Conservation (phyloP, 2,888 invertebrate genomes). For the Anthrax anthrax region DNA sequence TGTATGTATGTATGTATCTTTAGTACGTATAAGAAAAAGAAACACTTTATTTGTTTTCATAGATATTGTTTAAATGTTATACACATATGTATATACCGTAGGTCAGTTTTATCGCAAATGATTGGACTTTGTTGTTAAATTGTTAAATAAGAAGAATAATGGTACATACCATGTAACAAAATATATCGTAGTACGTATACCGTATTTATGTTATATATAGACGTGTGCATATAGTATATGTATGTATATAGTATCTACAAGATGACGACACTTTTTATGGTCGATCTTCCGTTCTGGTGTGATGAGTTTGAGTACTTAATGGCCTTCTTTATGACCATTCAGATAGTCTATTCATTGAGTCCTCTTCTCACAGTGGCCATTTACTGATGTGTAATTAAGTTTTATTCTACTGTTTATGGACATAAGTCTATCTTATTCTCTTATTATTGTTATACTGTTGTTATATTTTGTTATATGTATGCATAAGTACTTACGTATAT, state of each 20-base stretch:
- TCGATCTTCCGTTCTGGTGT: conserved; percentile 8
- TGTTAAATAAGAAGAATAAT: no score
- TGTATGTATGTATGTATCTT: no score
- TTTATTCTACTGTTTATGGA: conserved; percentile 11
- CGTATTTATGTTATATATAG: no score
- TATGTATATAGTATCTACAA: neutral
- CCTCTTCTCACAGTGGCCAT: conserved; percentile 7
- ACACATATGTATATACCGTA: neutral
- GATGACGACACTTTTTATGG: conserved; percentile 13
- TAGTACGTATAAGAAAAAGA: no score
- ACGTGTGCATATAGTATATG: neutral
- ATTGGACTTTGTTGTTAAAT: conserved; percentile 3
- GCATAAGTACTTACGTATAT: no score
- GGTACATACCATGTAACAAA: no score
- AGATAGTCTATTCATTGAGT: conserved; percentile 8
- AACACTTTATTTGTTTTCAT: conserved; percentile 5
- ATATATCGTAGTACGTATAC: no score
- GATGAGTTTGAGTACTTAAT: conserved; percentile 13
- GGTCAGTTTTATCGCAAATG: conserved; percentile 10
- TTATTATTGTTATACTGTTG: no score
- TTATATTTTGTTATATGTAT: no score
- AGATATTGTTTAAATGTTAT: neutral
- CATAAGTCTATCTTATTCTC: conserved; percentile 2
- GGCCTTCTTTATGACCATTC: conserved; percentile 11
- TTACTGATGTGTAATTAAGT: conserved; percentile 12